Base-by-base conservation (phyloP, 2,888 invertebrate genomes). In the Drosophila yooni region DNA sequence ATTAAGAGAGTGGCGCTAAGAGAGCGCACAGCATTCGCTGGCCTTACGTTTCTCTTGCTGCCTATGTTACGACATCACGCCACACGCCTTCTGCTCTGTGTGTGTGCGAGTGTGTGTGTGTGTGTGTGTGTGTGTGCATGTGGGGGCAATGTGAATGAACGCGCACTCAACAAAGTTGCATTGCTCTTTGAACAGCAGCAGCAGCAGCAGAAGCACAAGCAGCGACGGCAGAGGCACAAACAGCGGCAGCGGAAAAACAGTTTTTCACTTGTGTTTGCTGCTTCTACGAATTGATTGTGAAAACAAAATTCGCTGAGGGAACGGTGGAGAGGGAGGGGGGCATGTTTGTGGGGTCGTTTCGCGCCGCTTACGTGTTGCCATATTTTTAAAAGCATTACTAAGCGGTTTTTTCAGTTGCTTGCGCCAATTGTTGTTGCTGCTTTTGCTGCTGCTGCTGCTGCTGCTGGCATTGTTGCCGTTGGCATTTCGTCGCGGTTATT, bases 331-430 rank as follows among this genome's bases (percentile, higher is more conserved):
- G 21, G 11, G 21, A 1, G 40, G 25, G 56, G 21, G 48, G n/a
- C 4, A 21, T 57, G 31, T 31, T 57, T 57, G 57, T 36, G 31
- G 63, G 57, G 56, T 36, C 63, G 43, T 67, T 75, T 75, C 70
- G 75, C 43, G 62, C 52, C 76, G 83, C 88, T 89, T 89, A 89
- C 91, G 91, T 89, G 91, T 89, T 90, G 91, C 82, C 83, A 85
- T 89, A 89, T 89, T 90, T 89, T 88, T 89, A 89, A 90, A 81
- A 72, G 79, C 79, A 88, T 88, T 89, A 89, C 91, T 90, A 89
- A 89, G 85, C 89, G 90, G 27, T 89, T 86, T 89, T 60, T 21
- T 48, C 38, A 64, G 56, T 67, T 69, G 65, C 63, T 63, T 71
- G 69, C 79, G 65, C 78, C 63, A 66, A 60, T 74, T 79, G 73